Evolutionary conservation across 2,888 invertebrate species (phyloP).

Genomic region (Drosophila paracracens): DNA sequence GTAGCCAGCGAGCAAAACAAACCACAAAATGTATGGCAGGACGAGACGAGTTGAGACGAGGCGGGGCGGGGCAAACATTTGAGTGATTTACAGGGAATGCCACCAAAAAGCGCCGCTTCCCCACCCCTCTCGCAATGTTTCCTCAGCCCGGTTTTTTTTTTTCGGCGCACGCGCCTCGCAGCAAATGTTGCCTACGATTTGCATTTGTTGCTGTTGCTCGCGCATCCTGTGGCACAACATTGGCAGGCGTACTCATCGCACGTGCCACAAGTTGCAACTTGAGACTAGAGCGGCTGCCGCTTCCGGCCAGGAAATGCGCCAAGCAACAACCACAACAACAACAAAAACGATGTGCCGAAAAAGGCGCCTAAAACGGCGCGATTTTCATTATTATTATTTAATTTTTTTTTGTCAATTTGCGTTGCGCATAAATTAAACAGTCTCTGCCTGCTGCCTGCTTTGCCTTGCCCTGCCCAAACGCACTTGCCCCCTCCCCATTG

Average conservation of each 20-base stretch:
- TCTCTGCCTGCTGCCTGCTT: not conserved
- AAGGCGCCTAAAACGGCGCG: slow-evolving; percentile 7
- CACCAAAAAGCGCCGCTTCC: slow-evolving; percentile 9
- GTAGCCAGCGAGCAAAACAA: slow-evolving; percentile 72
- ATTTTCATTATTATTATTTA: not conserved
- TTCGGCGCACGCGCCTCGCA: slow-evolving; percentile 66
- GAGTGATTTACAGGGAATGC: slow-evolving; percentile 44
- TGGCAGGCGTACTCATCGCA: slow-evolving; percentile 40
- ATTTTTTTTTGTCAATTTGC: slow-evolving; percentile 23
- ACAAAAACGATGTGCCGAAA: slow-evolving; percentile 3
- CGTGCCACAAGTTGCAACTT: slow-evolving; percentile 70
- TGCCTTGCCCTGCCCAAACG: not conserved
- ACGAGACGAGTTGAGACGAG: not conserved
- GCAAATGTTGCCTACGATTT: slow-evolving; percentile 34
- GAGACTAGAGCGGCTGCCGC: slow-evolving; percentile 44
- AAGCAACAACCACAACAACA: slow-evolving; percentile 15
- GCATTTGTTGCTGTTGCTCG: slow-evolving; percentile 26
- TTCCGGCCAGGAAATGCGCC: slow-evolving; percentile 66
- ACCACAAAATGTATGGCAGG: slow-evolving; percentile 63
- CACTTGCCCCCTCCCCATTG: not conserved
- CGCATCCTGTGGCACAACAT: slow-evolving; percentile 15
- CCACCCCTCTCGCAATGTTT: slow-evolving; percentile 17
- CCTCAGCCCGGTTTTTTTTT: too few relatives aligned
- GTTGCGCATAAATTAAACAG: slow-evolving; percentile 66
- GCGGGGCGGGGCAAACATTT: slow-evolving; percentile 13